Evolutionary conservation across 2,113 vertebrate species (phyloP), one percentile per base, ranked within the genome.

Genomic region (Danionella cerebrum): DNA sequence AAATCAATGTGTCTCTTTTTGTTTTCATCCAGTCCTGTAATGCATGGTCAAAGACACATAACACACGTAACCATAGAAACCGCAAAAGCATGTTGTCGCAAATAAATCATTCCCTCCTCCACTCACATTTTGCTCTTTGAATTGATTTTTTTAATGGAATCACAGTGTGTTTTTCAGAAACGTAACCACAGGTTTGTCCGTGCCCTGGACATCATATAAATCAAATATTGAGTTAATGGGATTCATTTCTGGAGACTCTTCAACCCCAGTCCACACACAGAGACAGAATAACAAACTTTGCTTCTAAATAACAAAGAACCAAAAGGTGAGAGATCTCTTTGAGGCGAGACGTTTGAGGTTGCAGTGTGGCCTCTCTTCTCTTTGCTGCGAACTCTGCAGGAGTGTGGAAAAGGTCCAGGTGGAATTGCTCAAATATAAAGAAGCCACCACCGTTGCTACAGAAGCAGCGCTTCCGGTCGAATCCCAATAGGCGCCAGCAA

Each of bases 41-140:
- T 18, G 9, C 11, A 48, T 44, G 24, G 41, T 62, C 12, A 55
- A 52, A 62, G 9, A 50, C 33, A 36, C 44, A 31, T 38, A 22
- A 41, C 29, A 10, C 1, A 8, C 25, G 54, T 74, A 74, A 50
- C 67, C 67, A 67, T 67, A 50, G 68, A 12, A 67, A 75, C 54
- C 39, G 67, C 8, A 9, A 31, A 69, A 70, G 47, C n/a, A 55
- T 60, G 8, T 33, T 57, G 50, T 51, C 21, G 18, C 29, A 59
- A 74, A 69, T 41, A 64, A 68, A 60, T 22, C 5, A 53, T 25
- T 50, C 13, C 13, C 47, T 44, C 31, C 31, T 50, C 31, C 36
- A 7, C 36, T 39, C 53, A 54, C 54, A 62, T 66, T 74, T 50
- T 62, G 18, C 65, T 51, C 67, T 70, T 67, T 44, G 67, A 67